A percentile compares a stretch with the other conserved stretches of the same genome.
Evolutionary conservation across 2,113 vertebrate genomes (phyloP).

Genomic region (Lamprologus callipterus): DNA sequence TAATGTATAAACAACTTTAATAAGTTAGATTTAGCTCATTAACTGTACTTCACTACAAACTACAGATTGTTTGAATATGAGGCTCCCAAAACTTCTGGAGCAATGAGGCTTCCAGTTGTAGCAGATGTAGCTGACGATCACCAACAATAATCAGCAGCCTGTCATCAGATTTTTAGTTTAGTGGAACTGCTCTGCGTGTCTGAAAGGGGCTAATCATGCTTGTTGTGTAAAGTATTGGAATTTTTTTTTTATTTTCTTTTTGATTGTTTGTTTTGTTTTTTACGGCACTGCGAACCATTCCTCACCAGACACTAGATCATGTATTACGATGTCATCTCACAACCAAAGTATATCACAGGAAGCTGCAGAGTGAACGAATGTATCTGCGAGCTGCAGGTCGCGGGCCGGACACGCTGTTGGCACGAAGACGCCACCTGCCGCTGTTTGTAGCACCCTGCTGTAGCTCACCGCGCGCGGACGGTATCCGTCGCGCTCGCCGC

Average conservation of each 20-base stretch:
- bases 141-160: neutral
- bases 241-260: neutral
- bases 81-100: neutral
- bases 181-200: neutral
- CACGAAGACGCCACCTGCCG: neutral
- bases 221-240: neutral
- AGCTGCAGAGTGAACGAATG: neutral
- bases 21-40: neutral
- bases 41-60: neutral
- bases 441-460: conserved; percentile 42
- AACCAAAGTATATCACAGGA: conserved; percentile 30
- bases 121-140: neutral
- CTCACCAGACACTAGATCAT: neutral
- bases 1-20: neutral
- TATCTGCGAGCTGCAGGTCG: neutral
- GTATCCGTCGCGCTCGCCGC: conserved; percentile 13
- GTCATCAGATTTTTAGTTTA: neutral
- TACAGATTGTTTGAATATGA: neutral
- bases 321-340: conserved; percentile 1
- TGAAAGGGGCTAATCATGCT: conserved; percentile 1
- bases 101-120: neutral
- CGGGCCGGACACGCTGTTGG: neutral
- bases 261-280: neutral
- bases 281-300: neutral
- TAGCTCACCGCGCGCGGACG: conserved; percentile 36